Base-by-base conservation (phyloP, 2,888 invertebrate species). In the Coremacera marginata region DNA sequence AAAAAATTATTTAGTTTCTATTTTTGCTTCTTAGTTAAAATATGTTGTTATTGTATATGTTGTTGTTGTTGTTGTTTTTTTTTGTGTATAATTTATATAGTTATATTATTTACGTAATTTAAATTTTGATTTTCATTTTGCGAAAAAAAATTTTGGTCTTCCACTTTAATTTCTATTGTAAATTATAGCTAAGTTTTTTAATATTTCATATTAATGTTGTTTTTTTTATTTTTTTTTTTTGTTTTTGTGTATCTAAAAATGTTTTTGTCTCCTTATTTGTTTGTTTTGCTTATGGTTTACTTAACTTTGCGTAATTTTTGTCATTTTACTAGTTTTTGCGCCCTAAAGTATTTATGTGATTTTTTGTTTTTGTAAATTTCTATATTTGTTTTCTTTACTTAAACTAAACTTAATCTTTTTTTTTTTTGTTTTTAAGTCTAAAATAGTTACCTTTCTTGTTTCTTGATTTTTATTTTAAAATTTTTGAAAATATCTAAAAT, bases 281-380 rank as follows among this genome's bases (percentile, higher is more conserved):
- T 78, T 78, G 72, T 80, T 79, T 80, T 77, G 72, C 75, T 76
- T 79, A 76, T 68, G 31, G 31, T 76, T 72, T 73, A 70, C 27
- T 44, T 77, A 52, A 34, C 16, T 57, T 34, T 60, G 25, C 25
- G 11, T 57, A 44, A n/a, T 76, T 68, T 22, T 67, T 71, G 70
- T 72, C 57, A 65, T 71, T 71, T 77, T 25, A 25, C 57, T 68
- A 67, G 67, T 51, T 71, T 63, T 37, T 76, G 16, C 49, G 52
- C 63, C 73, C 73, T 73, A 78, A 72, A 78, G 70, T 76, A 78
- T 72, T 62, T 63, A 71, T 74, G 55, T 77, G 76, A 73, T 60
- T 74, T 70, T 70, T 5, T 77, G 2, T 71, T 57, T 62, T 19
- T 34, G n/a, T 65, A 27, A 11, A 62, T 76, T 76, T 57, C 51